Evolutionary conservation across 2,888 invertebrate genomes (phyloP).

Genomic region (Lomographa bimaculata): DNA sequence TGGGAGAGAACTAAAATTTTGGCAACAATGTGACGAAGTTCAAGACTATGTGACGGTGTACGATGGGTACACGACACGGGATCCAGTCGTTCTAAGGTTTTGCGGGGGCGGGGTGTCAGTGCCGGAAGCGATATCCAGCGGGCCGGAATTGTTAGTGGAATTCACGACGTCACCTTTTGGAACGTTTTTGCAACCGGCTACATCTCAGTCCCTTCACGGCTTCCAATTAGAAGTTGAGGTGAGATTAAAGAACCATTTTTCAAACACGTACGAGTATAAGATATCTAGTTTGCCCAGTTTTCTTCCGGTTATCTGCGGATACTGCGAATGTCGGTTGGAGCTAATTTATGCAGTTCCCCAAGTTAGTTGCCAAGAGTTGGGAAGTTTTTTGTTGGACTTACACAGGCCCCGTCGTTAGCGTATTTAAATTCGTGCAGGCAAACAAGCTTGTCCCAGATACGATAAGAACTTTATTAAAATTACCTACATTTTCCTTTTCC

Average conservation of each 20-base stretch:
- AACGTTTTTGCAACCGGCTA: slow-evolving; percentile 92
- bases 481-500: slow-evolving; percentile 18
- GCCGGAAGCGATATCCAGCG: slow-evolving; percentile 93
- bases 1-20: slow-evolving; percentile 85
- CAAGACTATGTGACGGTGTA: slow-evolving; percentile 95
- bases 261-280: neutral
- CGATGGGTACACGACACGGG: slow-evolving; percentile 94
- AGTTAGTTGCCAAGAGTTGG: slow-evolving; percentile 39
- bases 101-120: slow-evolving; percentile 95
- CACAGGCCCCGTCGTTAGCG: slow-evolving; percentile 40
- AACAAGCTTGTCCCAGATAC: slow-evolving; percentile 24
- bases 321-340: slow-evolving; percentile 29
- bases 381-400: slow-evolving; percentile 40
- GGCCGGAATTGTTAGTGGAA: slow-evolving; percentile 94
- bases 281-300: slow-evolving; percentile 13
- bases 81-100: slow-evolving; percentile 94
- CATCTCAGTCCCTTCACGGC: slow-evolving; percentile 91
- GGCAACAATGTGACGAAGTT: slow-evolving; percentile 94
- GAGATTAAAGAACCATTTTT: slow-evolving; percentile 26
- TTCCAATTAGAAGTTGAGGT: slow-evolving; percentile 93
- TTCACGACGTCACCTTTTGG: slow-evolving; percentile 95
- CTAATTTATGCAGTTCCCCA: slow-evolving; percentile 43
- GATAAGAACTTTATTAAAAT: slow-evolving; percentile 20
- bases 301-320: slow-evolving; percentile 31
- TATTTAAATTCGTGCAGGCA: slow-evolving; percentile 27